A percentile compares a stretch with the other conserved stretches of the same genome.
phyloP scores from a whole-genome alignment of 2,113 vertebrate species.

The Xenus cinereus region DNA sequence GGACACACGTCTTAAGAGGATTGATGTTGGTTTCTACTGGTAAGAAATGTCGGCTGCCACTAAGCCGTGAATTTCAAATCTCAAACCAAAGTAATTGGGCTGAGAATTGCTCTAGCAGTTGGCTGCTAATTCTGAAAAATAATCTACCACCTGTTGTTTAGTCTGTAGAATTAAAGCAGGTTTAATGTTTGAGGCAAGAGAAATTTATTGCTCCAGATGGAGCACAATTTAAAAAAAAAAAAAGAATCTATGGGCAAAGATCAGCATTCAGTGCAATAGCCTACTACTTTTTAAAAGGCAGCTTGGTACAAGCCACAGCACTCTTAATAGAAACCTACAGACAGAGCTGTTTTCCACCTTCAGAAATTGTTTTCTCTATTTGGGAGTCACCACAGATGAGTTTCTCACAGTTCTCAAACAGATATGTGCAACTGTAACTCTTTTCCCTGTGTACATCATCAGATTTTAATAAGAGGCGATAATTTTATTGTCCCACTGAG shows the following conservation, averaged over 20 bases:
- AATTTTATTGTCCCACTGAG: neutral
- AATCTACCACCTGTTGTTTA: slow-evolving; percentile 62
- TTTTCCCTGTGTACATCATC: neutral
- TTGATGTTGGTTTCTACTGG: neutral
- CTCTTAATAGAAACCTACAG: neutral
- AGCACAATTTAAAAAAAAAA: neutral
- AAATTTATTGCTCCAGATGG: slow-evolving; percentile 37
- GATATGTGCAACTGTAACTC: neutral
- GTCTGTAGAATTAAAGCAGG: slow-evolving; percentile 33
- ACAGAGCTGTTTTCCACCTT: neutral
- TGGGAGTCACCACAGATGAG: neutral
- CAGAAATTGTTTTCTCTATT: neutral
- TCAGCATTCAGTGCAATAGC: neutral
- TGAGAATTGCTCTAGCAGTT: slow-evolving; percentile 29
- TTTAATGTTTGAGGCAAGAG: slow-evolving; percentile 19
- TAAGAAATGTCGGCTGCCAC: neutral
- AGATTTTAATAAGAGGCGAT: neutral
- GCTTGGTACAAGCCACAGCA: neutral
- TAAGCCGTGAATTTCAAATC: neutral
- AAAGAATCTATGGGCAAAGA: neutral
- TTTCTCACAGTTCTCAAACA: neutral
- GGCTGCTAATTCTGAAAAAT: slow-evolving; percentile 51
- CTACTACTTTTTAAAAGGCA: neutral
- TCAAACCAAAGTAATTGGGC: neutral
- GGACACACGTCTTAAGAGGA: neutral